A percentile compares a stretch with the other conserved stretches of the same genome.
Evolutionary conservation across 2,797 vertebrate genomes (phyloP).

Genomic region (Tragelaphus oryx): DNA sequence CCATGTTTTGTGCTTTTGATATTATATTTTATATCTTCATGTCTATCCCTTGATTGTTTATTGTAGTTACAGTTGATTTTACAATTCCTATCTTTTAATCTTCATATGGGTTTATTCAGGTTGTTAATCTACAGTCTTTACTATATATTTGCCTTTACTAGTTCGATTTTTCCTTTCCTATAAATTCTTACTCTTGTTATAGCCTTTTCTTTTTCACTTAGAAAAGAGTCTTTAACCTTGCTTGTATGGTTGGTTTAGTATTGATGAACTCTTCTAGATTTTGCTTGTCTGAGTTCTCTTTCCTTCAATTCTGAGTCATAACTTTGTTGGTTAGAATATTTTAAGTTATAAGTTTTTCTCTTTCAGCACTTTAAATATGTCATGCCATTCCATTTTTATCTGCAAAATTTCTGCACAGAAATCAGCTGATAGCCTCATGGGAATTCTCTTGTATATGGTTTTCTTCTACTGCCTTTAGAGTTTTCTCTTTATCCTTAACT

Average conservation of each 20-base stretch:
- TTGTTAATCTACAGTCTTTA: background rate
- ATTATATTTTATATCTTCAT: background rate
- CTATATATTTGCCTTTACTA: background rate
- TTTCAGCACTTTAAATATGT: background rate
- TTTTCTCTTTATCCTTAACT: background rate
- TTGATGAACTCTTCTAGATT: background rate
- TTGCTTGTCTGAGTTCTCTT: background rate
- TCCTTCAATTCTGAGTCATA: background rate
- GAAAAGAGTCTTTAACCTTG: background rate
- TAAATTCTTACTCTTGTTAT: background rate
- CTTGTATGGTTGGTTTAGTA: background rate
- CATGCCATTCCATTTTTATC: background rate
- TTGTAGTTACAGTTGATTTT: background rate
- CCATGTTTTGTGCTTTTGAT: background rate
- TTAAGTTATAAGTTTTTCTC: background rate
- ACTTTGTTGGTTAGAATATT: background rate
- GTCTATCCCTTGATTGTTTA: background rate
- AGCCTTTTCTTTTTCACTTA: background rate
- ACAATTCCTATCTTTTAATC: background rate
- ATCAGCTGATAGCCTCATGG: background rate
- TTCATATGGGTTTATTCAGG: background rate
- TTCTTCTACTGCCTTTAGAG: background rate
- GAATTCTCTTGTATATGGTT: background rate
- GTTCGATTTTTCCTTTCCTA: background rate
- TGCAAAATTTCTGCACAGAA: background rate